Evolutionary conservation across 2,113 vertebrate genomes (phyloP).

Genomic region (Alouatta palliata): DNA sequence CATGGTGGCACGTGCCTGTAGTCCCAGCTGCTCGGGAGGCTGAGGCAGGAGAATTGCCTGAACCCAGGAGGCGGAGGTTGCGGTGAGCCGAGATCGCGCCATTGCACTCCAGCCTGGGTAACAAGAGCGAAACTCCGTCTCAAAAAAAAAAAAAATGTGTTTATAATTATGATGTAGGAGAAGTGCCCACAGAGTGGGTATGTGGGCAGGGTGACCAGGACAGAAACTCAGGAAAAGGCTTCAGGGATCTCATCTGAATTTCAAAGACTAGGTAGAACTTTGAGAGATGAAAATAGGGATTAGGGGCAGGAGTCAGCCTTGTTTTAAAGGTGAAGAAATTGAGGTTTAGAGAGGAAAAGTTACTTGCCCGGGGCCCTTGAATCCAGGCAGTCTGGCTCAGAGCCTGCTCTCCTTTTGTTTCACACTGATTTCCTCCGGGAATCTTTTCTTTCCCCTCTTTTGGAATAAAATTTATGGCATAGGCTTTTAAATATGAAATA

Average conservation of each 20-base stretch:
- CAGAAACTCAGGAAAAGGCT: not conserved
- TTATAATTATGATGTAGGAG: not conserved
- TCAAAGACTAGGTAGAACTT: not conserved
- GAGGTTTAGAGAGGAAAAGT: no score
- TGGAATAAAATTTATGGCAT: not conserved
- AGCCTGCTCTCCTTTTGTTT: not conserved
- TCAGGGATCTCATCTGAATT: not conserved
- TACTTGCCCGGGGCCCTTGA: not conserved
- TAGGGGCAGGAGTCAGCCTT: not conserved
- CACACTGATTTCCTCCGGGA: not conserved
- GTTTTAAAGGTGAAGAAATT: not conserved
- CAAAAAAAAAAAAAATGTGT: no score
- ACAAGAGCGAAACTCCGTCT: no score
- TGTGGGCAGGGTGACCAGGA: not conserved
- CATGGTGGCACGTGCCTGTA: no score
- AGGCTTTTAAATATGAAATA: constrained; percentile 20
- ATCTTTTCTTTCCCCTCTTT: not conserved
- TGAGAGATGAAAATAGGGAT: not conserved
- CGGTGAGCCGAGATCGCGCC: no score
- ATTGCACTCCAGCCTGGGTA: no score
- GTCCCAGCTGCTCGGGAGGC: no score
- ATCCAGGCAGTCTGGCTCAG: not conserved
- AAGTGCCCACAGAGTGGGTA: not conserved
- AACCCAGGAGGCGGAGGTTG: no score
- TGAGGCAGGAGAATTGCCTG: no score